Evolutionary conservation across 2,797 vertebrate genomes (phyloP), one percentile per base, ranked within the genome.

Genomic region (Phataginus tetradactyla): DNA sequence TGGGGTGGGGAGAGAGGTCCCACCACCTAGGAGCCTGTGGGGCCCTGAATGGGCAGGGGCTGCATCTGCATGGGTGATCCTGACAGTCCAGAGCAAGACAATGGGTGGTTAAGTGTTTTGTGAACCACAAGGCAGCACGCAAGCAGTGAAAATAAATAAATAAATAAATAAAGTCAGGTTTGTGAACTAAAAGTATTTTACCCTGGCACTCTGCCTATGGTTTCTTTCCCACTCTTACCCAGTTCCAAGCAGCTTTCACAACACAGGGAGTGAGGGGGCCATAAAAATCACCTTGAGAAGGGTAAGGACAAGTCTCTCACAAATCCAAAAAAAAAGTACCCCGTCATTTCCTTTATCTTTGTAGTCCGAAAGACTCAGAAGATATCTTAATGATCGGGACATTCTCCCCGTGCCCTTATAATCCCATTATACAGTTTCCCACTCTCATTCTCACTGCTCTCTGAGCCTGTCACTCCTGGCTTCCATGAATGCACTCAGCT

Each of bases 1-100:
- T 11, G 0, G 39, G 34, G 53, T 0, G 0, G 51, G 66, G 49
- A 6, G 21, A 51, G 3, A 27, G 72, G 5, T 0, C 80, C 63
- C 2, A 3, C 21, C 14, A 18, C 11, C 27, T 23, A 7, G 80
- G 34, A 77, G 72, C 71, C 71, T 4, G 12, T 12, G 11, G 11
- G 32, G 55, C 51, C 45, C 69, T 0, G 11, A 61, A 83, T n/a
- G 42, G 61, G 37, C 59, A 55, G 66, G 42, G 15, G 37, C 57
- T 29, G 34, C 18, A 3, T 34, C 45, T 61, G 34, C 32, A 51
- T 27, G n/a, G 39, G 14, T 27, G 42, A 55, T 0, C 23, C 32
- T 37, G 34, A 49, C 6, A 11, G 7, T 23, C 39, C 2, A 45
- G 45, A 45, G 45, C 45, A 15, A 37, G 17, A 59, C 8, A 42